Base-by-base conservation (phyloP, 2,888 invertebrate genomes). In the Fragum fragum region DNA sequence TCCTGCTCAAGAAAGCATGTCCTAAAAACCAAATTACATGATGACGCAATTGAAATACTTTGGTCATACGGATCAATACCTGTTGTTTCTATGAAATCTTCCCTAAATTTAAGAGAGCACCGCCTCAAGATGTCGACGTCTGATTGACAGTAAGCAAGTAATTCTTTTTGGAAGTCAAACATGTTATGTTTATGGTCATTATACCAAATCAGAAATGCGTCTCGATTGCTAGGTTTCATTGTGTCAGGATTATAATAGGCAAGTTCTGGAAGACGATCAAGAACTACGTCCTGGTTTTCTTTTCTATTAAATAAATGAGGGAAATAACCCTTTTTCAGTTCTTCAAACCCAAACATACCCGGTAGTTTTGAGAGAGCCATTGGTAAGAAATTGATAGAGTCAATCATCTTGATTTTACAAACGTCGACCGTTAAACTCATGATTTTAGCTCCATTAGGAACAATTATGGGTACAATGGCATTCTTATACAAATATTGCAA, bases 351-450 rank as follows among this genome's bases (percentile, higher is more conserved):
- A 80, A 86, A 81, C 73, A 77, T 74, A 32, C 53, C 16, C 7
- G 81, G 83, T n/a, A 86, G 39, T 32, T 84, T 73, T 18, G 77
- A 73, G 14, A 86, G 53, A 28, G 82, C 76, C 80, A 82, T 84
- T 5, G 86, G 81, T 36, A 83, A 23, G 26, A 83, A 81, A 52
- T 83, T 85, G 5, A 79, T 69, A 18, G 79, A 83, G 32, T 85
- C 85, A 23, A 79, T 79, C 73, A 79, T 79, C 28, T 74, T 79
- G 61, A 79, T 55, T 70, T 79, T 79, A 28, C 79, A 79, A 9
- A 14, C 2, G 0, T 53, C 66, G 3, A 80, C 80, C 6, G 72
- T 68, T 18, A 76, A 26, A 57, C 32, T 47, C 80, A 80, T 80
- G 47, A 72, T 57, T 39, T 83, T 86, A 0, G 81, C 78, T 16